Percentiles rank a stretch among this genome's conserved stretches.
Conservation (phyloP, 2,888 invertebrate genomes). For the Branchellion lobata region DNA sequence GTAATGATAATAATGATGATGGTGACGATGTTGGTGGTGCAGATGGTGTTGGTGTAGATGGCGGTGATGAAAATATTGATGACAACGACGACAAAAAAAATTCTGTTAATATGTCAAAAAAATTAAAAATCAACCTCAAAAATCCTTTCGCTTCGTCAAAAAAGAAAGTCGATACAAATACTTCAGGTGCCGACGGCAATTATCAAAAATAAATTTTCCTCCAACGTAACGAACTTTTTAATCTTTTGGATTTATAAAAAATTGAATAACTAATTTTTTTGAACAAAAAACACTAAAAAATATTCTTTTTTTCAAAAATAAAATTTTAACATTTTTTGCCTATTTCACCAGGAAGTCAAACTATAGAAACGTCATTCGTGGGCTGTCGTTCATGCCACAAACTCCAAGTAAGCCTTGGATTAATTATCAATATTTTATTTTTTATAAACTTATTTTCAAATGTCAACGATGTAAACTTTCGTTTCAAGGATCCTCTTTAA, state of each 20-base stretch:
- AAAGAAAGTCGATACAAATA: neutral
- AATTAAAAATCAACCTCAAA: neutral
- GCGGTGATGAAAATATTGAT: neutral
- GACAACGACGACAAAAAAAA: neutral
- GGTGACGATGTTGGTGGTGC: neutral
- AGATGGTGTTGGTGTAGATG: neutral
- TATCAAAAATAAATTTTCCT: too few relatives aligned
- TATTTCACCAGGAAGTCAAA: neutral
- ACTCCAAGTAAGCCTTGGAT: neutral
- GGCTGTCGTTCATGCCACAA: neutral
- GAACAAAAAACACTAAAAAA: too few relatives aligned
- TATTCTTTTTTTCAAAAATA: too few relatives aligned
- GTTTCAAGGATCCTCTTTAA: too few relatives aligned
- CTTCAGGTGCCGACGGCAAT: neutral
- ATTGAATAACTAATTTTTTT: too few relatives aligned
- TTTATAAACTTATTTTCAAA: too few relatives aligned
- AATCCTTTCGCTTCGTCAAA: neutral
- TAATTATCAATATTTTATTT: too few relatives aligned
- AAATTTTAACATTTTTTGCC: too few relatives aligned
- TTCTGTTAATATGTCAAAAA: neutral
- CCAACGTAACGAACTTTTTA: too few relatives aligned
- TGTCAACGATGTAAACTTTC: too few relatives aligned
- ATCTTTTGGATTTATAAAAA: too few relatives aligned
- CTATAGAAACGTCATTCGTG: neutral
- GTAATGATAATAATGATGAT: too few relatives aligned